Evolutionary conservation across 1,140 invertebrate genomes (phyloP).

Genomic region (Notospermus geniculatus): DNA sequence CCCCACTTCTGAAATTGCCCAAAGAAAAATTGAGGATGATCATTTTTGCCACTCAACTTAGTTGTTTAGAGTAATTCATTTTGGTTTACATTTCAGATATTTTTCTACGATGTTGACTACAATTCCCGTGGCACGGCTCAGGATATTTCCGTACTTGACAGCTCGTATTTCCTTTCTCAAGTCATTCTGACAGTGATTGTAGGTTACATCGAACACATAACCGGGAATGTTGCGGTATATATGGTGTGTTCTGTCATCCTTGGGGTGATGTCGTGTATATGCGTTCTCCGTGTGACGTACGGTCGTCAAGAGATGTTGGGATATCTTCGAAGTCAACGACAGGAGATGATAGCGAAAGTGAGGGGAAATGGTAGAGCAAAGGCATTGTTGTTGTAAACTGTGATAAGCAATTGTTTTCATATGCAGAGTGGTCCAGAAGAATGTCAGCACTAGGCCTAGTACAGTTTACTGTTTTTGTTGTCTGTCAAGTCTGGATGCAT

Average conservation of each 20-base stretch:
- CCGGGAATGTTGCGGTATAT: conserved; percentile 53
- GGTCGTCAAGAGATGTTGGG: conserved; percentile 30
- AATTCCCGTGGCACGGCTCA: conserved; percentile 50
- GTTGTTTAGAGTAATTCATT: no score
- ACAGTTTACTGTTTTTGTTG: no score
- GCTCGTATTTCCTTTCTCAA: conserved; percentile 58
- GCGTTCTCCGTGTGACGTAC: conserved; percentile 38
- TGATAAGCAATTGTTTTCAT: no score
- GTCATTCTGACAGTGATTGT: conserved; percentile 56
- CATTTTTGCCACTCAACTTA: no score
- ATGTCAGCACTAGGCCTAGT: no score
- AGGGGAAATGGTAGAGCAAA: no score
- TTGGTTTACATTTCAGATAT: conserved; percentile 21
- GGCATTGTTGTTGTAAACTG: no score
- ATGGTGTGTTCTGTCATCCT: conserved; percentile 51
- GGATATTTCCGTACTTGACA: conserved; percentile 57
- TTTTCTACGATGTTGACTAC: conserved; percentile 18
- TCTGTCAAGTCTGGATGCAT: no score
- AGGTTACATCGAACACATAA: conserved; percentile 57
- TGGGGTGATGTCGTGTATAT: conserved; percentile 43
- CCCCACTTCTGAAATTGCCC: no score
- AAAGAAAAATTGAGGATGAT: no score
- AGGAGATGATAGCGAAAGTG: background rate
- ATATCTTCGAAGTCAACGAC: background rate
- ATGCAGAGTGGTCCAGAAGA: no score